Percentiles rank a stretch among this genome's conserved stretches.
Conservation (phyloP, 2,888 invertebrate genomes). For the Auanema freiburgensis region DNA sequence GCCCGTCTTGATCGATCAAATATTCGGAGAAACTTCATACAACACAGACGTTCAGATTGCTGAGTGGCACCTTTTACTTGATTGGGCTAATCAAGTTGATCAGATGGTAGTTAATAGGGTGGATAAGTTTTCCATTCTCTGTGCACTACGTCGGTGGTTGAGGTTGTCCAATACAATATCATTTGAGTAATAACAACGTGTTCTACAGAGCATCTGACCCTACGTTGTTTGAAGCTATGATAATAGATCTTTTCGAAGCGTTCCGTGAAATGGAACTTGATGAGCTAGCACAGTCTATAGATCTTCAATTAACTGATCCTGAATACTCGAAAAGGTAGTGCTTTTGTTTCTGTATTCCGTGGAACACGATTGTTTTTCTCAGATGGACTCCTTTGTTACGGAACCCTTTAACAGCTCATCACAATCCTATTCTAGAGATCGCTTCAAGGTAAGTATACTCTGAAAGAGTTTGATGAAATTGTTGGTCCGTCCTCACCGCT, state of each 20-base stretch:
- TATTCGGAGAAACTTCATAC: slow-evolving; percentile 19
- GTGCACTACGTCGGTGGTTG: slow-evolving; percentile 25
- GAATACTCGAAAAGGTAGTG: slow-evolving; percentile 22
- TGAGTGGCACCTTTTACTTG: slow-evolving; percentile 30
- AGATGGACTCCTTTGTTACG: slow-evolving; percentile 38
- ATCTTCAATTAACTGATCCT: slow-evolving; percentile 17
- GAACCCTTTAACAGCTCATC: slow-evolving; percentile 21
- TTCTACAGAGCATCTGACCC: slow-evolving; percentile 23
- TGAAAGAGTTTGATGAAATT: neutral
- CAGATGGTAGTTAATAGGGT: slow-evolving; percentile 23
- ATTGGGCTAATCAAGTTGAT: slow-evolving; percentile 26
- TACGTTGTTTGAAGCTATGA: slow-evolving; percentile 23
- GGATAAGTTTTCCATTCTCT: slow-evolving; percentile 26
- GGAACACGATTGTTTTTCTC: slow-evolving; percentile 8
- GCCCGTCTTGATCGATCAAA: slow-evolving; percentile 9
- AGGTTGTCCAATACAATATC: slow-evolving; percentile 11
- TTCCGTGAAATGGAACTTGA: slow-evolving; percentile 30
- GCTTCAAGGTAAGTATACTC: slow-evolving; percentile 17
- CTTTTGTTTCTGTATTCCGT: neutral
- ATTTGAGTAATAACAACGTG: too few species aligned
- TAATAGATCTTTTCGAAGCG: slow-evolving; percentile 27
- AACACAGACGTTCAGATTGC: slow-evolving; percentile 11
- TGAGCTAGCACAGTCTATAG: slow-evolving; percentile 18
- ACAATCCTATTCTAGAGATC: slow-evolving; percentile 29
- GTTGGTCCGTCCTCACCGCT: neutral